phyloP scores from a whole-genome alignment of 2,888 invertebrate genomes.

The Acleris cristana region DNA sequence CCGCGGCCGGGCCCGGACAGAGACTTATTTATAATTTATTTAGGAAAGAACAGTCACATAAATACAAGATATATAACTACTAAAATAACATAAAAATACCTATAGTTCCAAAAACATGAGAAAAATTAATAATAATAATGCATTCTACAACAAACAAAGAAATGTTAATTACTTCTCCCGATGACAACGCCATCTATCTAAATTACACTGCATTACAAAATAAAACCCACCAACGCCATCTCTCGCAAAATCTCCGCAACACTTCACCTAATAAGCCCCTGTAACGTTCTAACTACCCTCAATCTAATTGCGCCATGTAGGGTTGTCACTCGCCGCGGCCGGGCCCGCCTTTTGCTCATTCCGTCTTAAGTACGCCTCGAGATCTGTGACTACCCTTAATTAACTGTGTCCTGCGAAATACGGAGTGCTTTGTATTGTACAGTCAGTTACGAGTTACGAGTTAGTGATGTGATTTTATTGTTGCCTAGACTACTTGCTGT shows the following conservation, averaged over 20 bases:
- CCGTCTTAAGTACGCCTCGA: conserved; percentile 60
- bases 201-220: too few species aligned
- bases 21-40: too few species aligned
- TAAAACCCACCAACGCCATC: not conserved
- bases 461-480: not conserved
- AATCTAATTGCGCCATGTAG: conserved; percentile 63
- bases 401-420: conserved; percentile 50
- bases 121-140: too few species aligned
- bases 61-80: too few species aligned
- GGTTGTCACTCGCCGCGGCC: conserved; percentile 48
- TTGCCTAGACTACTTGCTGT: too few species aligned
- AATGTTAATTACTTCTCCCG: too few species aligned
- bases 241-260: not conserved
- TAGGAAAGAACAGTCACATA: too few species aligned
- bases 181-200: too few species aligned
- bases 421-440: conserved; percentile 29
- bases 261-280: conserved; percentile 37
- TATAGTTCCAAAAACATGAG: too few species aligned
- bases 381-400: conserved; percentile 65
- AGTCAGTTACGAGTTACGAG: not conserved
- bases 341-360: conserved; percentile 67
- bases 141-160: too few species aligned
- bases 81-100: too few species aligned
- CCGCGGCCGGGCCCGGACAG: conserved; percentile 50
- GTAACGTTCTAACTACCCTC: conserved; percentile 49